phyloP scores from a whole-genome alignment of 2,797 vertebrate genomes.

The Ctenochaetus hawaiiensis region DNA sequence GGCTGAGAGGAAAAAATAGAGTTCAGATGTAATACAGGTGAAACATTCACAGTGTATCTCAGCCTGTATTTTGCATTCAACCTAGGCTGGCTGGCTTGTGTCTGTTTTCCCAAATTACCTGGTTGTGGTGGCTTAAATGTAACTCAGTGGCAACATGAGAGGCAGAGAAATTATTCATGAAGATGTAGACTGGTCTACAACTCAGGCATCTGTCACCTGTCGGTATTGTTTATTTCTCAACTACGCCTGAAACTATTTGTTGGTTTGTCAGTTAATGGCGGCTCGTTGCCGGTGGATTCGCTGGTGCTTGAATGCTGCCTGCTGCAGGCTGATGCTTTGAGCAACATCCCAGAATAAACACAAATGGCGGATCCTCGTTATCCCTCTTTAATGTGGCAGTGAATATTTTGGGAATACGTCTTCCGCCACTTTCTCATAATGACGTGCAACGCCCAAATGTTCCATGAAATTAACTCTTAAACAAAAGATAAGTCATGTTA shows the following conservation, averaged over 20 bases:
- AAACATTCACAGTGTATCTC: slow-evolving; percentile 35
- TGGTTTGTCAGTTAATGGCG: slow-evolving; percentile 71
- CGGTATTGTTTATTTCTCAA: slow-evolving; percentile 78
- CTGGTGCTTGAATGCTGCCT: slow-evolving; percentile 55
- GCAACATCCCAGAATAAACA: slow-evolving; percentile 69
- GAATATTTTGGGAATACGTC: slow-evolving; percentile 50
- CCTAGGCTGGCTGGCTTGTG: slow-evolving; percentile 47
- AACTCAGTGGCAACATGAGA: slow-evolving; percentile 71
- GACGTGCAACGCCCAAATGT: slow-evolving; percentile 55
- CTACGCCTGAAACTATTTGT: slow-evolving; percentile 74
- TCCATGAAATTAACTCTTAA: slow-evolving; percentile 75
- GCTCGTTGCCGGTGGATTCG: slow-evolving; percentile 54
- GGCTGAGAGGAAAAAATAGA: slow-evolving; percentile 25
- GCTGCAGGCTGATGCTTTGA: slow-evolving; percentile 66
- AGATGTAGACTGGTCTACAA: slow-evolving; percentile 60
- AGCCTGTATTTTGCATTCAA: slow-evolving; percentile 33
- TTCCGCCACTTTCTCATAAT: slow-evolving; percentile 51
- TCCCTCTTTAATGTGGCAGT: slow-evolving; percentile 51
- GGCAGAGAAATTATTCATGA: slow-evolving; percentile 71
- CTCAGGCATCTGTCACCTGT: slow-evolving; percentile 79
- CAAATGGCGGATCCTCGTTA: slow-evolving; percentile 61
- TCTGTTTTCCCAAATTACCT: slow-evolving; percentile 66
- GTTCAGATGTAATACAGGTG: slow-evolving; percentile 51
- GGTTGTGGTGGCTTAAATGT: slow-evolving; percentile 59
- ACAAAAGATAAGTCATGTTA: slow-evolving; percentile 72